Percentiles rank a stretch among this genome's conserved stretches.
These are phyloP conservation scores for Lasioglossum oenotherae DNA, from an alignment of 2,888 invertebrate genomes.

Conservation along the genomic window DNA sequence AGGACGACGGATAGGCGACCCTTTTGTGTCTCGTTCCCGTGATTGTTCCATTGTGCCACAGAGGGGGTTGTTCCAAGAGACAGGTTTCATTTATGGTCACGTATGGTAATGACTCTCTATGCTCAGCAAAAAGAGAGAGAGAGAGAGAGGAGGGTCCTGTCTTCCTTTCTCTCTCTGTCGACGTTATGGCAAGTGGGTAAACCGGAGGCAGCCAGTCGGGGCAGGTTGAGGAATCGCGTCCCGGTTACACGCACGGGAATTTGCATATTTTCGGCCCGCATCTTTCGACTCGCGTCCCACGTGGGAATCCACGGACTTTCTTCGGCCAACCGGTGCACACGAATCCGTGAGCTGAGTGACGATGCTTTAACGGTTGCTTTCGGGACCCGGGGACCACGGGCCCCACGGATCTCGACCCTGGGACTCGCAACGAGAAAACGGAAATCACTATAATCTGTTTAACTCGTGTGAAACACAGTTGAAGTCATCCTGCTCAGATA, in stretches of 20 bases:
- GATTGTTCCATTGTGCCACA: constrained; percentile 73
- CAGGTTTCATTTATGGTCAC: constrained; percentile 81
- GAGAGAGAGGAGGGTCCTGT: not conserved
- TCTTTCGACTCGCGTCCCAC: constrained; percentile 76
- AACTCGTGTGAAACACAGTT: not conserved
- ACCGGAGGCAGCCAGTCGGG: constrained; percentile 55
- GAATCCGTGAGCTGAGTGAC: constrained; percentile 54
- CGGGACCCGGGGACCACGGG: constrained; percentile 16
- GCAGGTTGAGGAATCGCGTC: constrained; percentile 73
- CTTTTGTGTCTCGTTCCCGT: constrained; percentile 60
- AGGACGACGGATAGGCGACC: constrained; percentile 37
- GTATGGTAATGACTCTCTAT: constrained; percentile 78
- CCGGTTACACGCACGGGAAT: constrained; percentile 69
- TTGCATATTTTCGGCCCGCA: constrained; percentile 83
- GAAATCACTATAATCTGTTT: not conserved
- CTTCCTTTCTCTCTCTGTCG: constrained; percentile 35
- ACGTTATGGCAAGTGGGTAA: constrained; percentile 69
- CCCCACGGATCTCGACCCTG: not conserved
- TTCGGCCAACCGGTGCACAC: constrained; percentile 54
- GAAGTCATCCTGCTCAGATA: not conserved
- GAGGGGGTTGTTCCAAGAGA: constrained; percentile 75
- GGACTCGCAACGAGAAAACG: not conserved
- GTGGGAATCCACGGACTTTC: constrained; percentile 75
- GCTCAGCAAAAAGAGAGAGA: not conserved
- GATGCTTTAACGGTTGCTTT: constrained; percentile 68